Base-by-base conservation (phyloP, 2,113 vertebrate species). In the Solea solea region DNA sequence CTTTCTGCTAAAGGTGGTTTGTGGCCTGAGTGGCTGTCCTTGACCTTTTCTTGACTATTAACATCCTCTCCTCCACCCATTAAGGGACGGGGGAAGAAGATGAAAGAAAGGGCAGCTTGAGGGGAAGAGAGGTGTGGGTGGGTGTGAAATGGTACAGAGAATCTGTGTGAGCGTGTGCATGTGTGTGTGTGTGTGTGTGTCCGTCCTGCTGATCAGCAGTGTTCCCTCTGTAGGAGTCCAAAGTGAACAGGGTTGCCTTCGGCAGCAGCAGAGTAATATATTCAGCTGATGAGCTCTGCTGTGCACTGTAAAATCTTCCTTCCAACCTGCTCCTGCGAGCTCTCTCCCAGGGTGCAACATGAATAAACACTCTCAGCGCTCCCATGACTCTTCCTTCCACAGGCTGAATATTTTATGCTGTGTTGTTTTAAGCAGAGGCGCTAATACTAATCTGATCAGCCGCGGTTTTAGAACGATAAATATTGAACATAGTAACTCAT, bases 31-130 rank as follows among this genome's bases (percentile, higher is more conserved):
- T 64, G 67, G 55, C 64, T 73, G 84, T 84, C 89, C 91, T 91
- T 92, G 91, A 92, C 89, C 87, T 91, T 90, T 90, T 83, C 82
- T 64, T 83, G 72, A 68, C 81, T 74, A 84, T 89, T 92, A 92
- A 86, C 79, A 83, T 85, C 84, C 48, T 75, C 71, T 83, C 69
- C 75, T 83, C 64, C 78, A 77, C 67, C 80, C 74, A 90, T 88
- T 89, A 88, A 85, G 58, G 80, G 51, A 69, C 48, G 61, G 67
- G 45, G 46, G 72, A 80, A 83, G 40, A 39, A 81, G 82, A 74
- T 78, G 78, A 74, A 83, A 77, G 80, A 89, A 88, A 85, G 70
- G 77, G 77, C 83, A 86, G 81, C 78, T 76, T 21, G 45, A 54
- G 72, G 69, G 58, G 69, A 72, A 56, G 60, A 58, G 54, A 71